A percentile compares a stretch with the other conserved stretches of the same genome.
phyloP scores from a whole-genome alignment of 2,888 invertebrate genomes.

The Octonoba sinensis region DNA sequence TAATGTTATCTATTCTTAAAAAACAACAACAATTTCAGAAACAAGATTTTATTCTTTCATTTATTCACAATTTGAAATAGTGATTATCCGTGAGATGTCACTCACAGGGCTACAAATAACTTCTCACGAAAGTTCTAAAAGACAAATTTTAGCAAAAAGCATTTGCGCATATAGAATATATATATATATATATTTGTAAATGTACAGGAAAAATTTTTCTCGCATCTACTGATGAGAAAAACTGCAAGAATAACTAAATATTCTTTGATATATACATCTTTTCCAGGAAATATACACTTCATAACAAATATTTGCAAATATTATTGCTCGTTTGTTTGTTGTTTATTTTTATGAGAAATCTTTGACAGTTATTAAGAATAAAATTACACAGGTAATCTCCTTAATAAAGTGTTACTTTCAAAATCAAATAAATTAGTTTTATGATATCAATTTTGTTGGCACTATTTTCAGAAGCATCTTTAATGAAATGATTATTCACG shows the following conservation, averaged over 20 bases:
- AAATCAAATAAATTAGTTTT: too few relatives aligned
- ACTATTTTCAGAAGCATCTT: too few relatives aligned
- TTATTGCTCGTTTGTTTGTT: too few relatives aligned
- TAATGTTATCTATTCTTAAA: too few relatives aligned
- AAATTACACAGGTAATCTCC: too few relatives aligned
- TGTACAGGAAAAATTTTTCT: slow-evolving; percentile 30
- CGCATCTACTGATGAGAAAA: slow-evolving; percentile 24
- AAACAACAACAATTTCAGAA: slow-evolving; percentile 17
- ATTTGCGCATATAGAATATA: slow-evolving; percentile 25
- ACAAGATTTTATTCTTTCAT: slow-evolving; percentile 54
- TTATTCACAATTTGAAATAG: slow-evolving; percentile 29
- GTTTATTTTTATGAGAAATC: too few relatives aligned
- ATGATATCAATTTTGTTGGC: too few relatives aligned
- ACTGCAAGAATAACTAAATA: slow-evolving; percentile 38
- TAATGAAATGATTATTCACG: too few relatives aligned
- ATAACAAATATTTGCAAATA: neutral
- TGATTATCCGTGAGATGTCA: slow-evolving; percentile 17
- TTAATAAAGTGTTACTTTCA: too few relatives aligned
- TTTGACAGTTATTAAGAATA: too few relatives aligned
- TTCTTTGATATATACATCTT: slow-evolving; percentile 47
- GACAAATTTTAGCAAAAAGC: slow-evolving; percentile 31
- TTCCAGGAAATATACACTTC: neutral
- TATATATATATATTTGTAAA: slow-evolving; percentile 5
- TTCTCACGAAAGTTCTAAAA: slow-evolving; percentile 19
- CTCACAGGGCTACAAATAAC: slow-evolving; percentile 29